Percentiles rank a stretch among this genome's conserved stretches.
These are phyloP conservation scores for Lycia hirtaria DNA, from an alignment of 2,888 invertebrate genomes.

Conservation along the genomic window DNA sequence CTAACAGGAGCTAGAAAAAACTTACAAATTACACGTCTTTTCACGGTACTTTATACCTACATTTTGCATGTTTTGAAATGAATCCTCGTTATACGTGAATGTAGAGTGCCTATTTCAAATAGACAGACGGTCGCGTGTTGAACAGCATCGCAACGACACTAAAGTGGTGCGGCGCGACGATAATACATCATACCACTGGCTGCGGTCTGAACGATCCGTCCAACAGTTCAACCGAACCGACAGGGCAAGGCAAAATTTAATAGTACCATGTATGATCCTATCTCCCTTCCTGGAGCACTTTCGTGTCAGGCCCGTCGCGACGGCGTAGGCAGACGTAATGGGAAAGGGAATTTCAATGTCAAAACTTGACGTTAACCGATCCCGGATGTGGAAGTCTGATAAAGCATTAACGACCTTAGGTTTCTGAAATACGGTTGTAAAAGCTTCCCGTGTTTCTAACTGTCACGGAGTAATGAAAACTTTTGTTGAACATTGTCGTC, in stretches of 20 bases:
- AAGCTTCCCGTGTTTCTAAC: constrained; percentile 1
- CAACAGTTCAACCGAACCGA: constrained; percentile 20
- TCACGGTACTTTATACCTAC: no score
- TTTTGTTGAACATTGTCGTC: constrained; percentile 9
- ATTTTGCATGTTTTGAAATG: no score
- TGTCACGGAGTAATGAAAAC: constrained; percentile 4
- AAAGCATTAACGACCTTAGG: constrained; percentile 21
- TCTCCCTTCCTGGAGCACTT: constrained; percentile 35
- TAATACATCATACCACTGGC: constrained; percentile 73
- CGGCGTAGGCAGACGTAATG: constrained; percentile 7
- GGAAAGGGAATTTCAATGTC: constrained; percentile 31
- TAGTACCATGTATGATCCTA: constrained; percentile 48
- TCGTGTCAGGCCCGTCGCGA: constrained; percentile 24
- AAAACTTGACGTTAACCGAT: constrained; percentile 24
- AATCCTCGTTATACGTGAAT: neutral
- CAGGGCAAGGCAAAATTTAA: constrained; percentile 54
- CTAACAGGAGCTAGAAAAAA: no score
- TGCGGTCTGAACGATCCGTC: constrained; percentile 58
- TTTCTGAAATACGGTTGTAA: neutral
- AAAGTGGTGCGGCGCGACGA: constrained; percentile 67
- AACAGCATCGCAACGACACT: constrained; percentile 51
- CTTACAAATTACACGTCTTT: no score
- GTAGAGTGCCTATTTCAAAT: neutral
- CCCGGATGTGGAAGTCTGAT: constrained; percentile 12
- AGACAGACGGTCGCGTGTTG: constrained; percentile 40